Conservation (phyloP, 2,113 vertebrate species). For the Serilophus lunatus region DNA sequence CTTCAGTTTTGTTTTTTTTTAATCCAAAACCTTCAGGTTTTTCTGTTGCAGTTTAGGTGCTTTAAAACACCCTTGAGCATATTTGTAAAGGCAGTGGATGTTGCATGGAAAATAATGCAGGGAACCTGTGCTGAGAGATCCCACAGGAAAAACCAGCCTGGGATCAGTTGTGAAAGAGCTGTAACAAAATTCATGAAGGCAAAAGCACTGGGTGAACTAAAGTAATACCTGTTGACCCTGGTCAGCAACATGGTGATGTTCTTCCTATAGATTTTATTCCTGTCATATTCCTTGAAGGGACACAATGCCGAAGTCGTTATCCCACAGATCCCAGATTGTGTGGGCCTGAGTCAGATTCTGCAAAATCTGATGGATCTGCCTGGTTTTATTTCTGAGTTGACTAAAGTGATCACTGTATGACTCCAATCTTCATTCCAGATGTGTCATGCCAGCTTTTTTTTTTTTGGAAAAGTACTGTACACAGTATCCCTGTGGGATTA, state of each 20-base stretch:
- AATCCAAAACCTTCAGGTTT: not conserved
- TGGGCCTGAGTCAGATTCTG: not conserved
- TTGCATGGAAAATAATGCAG: not conserved
- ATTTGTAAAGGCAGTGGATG: not conserved
- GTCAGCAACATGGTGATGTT: not conserved
- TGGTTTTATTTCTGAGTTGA: not conserved
- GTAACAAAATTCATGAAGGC: not conserved
- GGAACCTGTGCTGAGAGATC: not conserved
- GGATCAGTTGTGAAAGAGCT: not conserved
- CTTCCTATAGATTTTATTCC: not conserved
- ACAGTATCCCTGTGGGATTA: not conserved
- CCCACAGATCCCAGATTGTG: not conserved
- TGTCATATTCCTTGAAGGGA: not conserved
- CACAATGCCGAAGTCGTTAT: accelerated
- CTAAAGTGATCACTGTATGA: not conserved
- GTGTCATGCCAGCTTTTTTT: not conserved
- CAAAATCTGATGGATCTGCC: not conserved
- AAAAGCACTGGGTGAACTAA: not conserved
- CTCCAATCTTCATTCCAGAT: not conserved
- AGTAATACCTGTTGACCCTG: not conserved
- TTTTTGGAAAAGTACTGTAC: not conserved
- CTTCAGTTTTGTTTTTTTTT: not conserved
- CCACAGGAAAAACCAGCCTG: not conserved
- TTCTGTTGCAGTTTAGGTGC: not conserved
- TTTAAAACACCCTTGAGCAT: not conserved